Evolutionary conservation across 2,888 invertebrate species (phyloP).

Genomic region (Watsonalla binaria): DNA sequence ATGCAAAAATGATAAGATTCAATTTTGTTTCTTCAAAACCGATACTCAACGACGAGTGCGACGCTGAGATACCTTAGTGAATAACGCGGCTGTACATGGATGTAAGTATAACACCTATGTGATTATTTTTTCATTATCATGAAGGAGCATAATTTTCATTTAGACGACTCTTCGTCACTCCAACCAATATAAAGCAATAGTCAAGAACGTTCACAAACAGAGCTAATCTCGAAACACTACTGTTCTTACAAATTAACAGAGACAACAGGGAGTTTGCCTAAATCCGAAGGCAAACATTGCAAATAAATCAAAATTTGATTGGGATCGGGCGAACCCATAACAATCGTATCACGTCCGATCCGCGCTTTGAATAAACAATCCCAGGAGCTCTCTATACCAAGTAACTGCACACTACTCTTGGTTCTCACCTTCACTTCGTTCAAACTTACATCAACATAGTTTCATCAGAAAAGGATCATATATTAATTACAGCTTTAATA

Average conservation of each 20-base stretch:
- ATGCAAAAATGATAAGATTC: no score
- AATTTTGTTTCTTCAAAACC: no score
- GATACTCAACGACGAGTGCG: no score
- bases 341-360: constrained; percentile 52
- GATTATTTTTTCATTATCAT: no score
- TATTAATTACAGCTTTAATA: no score
- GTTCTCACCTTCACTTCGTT: not conserved
- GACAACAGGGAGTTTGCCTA: constrained; percentile 29
- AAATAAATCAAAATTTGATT: constrained; percentile 63
- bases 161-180: no score
- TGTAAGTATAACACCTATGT: no score
- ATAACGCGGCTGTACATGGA: no score
- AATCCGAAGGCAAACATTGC: constrained; percentile 41
- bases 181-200: not conserved
- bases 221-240: not conserved
- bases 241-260: constrained; percentile 3
- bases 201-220: not conserved
- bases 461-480: no score
- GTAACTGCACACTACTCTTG: not conserved
- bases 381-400: constrained; percentile 30
- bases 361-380: constrained; percentile 60
- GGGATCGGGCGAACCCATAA: constrained; percentile 50
- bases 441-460: not conserved
- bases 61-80: no score
- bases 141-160: no score